These are phyloP conservation scores for Typhlichthys eigenmanni DNA, from an alignment of 2,797 vertebrate genomes.

Conservation along the genomic window DNA sequence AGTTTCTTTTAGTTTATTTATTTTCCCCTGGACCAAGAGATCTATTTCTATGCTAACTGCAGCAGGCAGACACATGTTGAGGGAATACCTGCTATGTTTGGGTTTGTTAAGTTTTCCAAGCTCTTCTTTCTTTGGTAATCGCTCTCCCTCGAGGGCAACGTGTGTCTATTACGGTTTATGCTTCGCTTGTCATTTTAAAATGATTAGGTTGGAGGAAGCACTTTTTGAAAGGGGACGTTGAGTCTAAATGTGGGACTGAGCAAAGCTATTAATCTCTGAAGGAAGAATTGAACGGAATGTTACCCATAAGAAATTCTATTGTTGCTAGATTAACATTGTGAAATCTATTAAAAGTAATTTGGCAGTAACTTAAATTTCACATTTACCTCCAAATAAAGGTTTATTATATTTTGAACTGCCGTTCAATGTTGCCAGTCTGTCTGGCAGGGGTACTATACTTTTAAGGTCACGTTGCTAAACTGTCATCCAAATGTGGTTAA, in stretches of 20 bases:
- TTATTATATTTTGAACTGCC: too few relatives aligned
- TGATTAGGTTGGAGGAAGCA: conserved; percentile 12
- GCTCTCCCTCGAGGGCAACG: conserved; percentile 30
- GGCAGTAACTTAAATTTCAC: too few relatives aligned
- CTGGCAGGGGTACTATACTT: too few relatives aligned
- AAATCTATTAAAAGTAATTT: too few relatives aligned
- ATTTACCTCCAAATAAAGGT: too few relatives aligned
- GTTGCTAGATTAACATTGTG: not conserved
- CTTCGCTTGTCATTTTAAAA: conserved; percentile 28
- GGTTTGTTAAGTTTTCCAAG: conserved; percentile 39
- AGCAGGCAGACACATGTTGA: not conserved
- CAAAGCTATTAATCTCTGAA: conserved; percentile 44
- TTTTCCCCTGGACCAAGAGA: conserved; percentile 23
- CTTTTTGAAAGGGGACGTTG: conserved; percentile 12
- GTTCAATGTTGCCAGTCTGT: too few relatives aligned
- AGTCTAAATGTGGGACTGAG: not conserved
- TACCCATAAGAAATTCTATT: conserved; percentile 32
- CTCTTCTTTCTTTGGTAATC: conserved; percentile 14
- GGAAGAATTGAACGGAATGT: conserved; percentile 11
- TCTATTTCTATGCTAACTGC: conserved; percentile 11
- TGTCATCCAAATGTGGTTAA: too few relatives aligned
- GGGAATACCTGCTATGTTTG: conserved; percentile 32
- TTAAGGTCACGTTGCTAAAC: too few relatives aligned
- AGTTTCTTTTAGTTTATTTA: too few relatives aligned
- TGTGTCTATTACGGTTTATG: not conserved